Percentiles rank a stretch among this genome's conserved stretches.
Conservation (phyloP, 2,113 vertebrate species). For the Spea multiplicata region DNA sequence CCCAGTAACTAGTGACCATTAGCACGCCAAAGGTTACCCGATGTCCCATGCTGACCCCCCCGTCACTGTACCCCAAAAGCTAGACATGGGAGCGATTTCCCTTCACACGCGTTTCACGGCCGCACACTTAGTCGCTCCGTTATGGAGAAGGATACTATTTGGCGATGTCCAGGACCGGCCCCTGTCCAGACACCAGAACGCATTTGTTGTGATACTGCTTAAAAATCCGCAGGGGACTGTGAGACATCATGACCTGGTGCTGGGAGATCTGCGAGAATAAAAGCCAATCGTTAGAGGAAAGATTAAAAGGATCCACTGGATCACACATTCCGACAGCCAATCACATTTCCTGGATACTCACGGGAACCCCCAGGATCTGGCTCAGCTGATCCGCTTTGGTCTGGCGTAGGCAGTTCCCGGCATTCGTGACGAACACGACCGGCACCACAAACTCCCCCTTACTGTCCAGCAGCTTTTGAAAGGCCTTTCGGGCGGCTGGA, state of each 20-base stretch:
- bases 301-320: conserved; percentile 37
- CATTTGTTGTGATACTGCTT: conserved; percentile 79
- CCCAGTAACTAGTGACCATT: too few relatives aligned
- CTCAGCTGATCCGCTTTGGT: conserved; percentile 81
- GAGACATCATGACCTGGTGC: conserved; percentile 84
- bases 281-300: conserved; percentile 4
- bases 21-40: too few relatives aligned
- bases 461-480: conserved; percentile 74
- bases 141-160: conserved; percentile 75
- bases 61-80: too few relatives aligned
- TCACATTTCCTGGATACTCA: conserved; percentile 59
- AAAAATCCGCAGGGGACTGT: conserved; percentile 81
- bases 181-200: conserved; percentile 84
- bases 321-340: neutral
- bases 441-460: conserved; percentile 77
- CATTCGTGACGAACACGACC: conserved; percentile 87
- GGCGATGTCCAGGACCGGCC: conserved; percentile 79
- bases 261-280: conserved; percentile 68
- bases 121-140: too few relatives aligned
- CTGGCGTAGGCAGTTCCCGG: conserved; percentile 81
- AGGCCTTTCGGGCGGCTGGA: conserved; percentile 74
- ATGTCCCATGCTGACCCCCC: too few relatives aligned
- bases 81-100: too few relatives aligned
- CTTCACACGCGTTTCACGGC: too few relatives aligned
- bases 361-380: conserved; percentile 74